phyloP scores from a whole-genome alignment of 2,113 vertebrate species.

The Pluvianellus socialis region DNA sequence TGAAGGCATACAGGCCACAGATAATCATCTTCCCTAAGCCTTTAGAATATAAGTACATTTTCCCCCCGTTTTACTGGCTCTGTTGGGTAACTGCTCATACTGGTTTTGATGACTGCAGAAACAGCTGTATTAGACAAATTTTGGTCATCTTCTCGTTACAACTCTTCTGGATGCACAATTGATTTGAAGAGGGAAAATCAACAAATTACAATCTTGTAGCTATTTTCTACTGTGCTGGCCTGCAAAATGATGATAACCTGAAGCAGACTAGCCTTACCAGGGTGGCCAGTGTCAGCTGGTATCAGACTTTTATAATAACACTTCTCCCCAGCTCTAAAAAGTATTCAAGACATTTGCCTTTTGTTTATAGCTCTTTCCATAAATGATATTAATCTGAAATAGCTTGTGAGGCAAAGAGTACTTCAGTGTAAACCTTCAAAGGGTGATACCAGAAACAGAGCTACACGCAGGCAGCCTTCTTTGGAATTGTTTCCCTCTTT shows the following conservation, averaged over 20 bases:
- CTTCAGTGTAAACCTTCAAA: conserved; percentile 67
- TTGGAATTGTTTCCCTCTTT: conserved; percentile 75
- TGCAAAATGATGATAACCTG: conserved; percentile 27
- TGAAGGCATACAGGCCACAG: neutral
- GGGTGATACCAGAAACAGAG: conserved; percentile 30
- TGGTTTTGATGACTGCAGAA: neutral
- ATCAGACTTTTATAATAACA: conserved; percentile 51
- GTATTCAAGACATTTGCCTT: conserved; percentile 42
- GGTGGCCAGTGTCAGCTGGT: conserved; percentile 42
- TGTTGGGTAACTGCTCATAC: neutral
- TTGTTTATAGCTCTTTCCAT: conserved; percentile 71
- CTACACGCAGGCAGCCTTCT: conserved; percentile 72
- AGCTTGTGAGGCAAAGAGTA: conserved; percentile 51
- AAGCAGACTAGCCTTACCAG: conserved; percentile 2
- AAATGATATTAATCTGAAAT: conserved; percentile 64
- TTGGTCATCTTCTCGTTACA: neutral
- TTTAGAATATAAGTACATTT: neutral
- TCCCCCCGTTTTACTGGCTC: neutral
- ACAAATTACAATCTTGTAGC: neutral
- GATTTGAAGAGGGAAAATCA: neutral
- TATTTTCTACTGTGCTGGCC: neutral
- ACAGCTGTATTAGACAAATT: neutral
- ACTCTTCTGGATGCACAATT: neutral
- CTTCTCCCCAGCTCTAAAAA: conserved; percentile 27
- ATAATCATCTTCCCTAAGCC: neutral